Evolutionary conservation across 2,888 invertebrate species (phyloP).

Genomic region (Vesta saturnalis): DNA sequence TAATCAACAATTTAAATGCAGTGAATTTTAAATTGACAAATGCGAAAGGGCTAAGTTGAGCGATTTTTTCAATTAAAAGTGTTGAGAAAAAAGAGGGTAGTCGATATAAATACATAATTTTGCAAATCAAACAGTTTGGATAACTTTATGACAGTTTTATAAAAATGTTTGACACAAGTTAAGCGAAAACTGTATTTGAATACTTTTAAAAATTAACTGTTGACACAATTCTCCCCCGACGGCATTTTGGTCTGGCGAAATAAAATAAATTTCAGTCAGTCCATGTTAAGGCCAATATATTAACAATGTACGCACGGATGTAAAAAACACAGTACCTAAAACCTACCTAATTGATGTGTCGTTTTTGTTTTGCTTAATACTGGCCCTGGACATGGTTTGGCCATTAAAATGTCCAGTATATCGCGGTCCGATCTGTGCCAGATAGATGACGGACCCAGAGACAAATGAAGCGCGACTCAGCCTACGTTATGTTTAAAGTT

Average conservation of each 20-base stretch:
- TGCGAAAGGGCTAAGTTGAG: not conserved
- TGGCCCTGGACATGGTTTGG: conserved; percentile 72
- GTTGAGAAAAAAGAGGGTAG: too few species aligned
- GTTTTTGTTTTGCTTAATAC: conserved; percentile 75
- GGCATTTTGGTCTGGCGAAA: conserved; percentile 26
- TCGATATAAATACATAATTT: too few species aligned
- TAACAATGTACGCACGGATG: conserved; percentile 45
- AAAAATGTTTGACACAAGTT: too few species aligned
- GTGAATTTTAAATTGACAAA: not conserved
- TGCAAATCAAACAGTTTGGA: too few species aligned
- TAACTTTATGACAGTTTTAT: too few species aligned
- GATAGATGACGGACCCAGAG: conserved; percentile 69
- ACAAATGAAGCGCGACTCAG: conserved; percentile 62
- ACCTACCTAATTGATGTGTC: conserved; percentile 75
- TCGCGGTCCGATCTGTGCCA: conserved; percentile 70
- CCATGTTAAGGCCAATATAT: conserved; percentile 40
- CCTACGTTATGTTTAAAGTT: conserved; percentile 40
- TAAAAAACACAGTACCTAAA: conserved; percentile 57
- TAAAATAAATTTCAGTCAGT: conserved; percentile 36
- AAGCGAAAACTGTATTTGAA: conserved; percentile 8
- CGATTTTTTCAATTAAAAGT: not conserved
- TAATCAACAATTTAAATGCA: not conserved
- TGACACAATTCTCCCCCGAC: conserved; percentile 1
- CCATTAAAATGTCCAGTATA: conserved; percentile 75
- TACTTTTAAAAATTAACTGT: conserved; percentile 16